These are phyloP conservation scores for Drosophila sproati DNA, from an alignment of 1,140 invertebrate species.

Conservation along the genomic window DNA sequence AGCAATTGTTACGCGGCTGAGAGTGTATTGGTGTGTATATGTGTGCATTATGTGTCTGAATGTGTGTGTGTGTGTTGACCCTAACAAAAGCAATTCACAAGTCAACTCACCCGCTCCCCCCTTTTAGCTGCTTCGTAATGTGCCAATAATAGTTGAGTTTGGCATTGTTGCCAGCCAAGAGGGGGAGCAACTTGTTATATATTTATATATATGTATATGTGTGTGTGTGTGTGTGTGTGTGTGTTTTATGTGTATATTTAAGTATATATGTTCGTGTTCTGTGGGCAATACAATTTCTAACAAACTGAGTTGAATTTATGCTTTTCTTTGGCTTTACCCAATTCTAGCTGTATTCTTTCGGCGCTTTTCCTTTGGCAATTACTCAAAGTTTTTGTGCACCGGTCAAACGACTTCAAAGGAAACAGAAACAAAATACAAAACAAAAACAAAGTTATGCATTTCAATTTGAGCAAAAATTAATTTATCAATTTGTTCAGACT, in stretches of 20 bases:
- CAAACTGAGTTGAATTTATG: slow-evolving; percentile 43
- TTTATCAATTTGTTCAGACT: slow-evolving; percentile 52
- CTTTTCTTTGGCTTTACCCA: slow-evolving; percentile 11
- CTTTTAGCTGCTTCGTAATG: slow-evolving; percentile 25
- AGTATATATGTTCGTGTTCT: slow-evolving; percentile 1
- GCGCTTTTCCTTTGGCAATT: slow-evolving; percentile 58
- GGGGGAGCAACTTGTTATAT: slow-evolving; percentile 55
- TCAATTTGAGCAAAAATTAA: slow-evolving; percentile 67
- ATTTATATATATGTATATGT: slow-evolving; percentile 11
- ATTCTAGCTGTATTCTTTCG: slow-evolving; percentile 16
- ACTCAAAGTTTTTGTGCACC: slow-evolving; percentile 68
- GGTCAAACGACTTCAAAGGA: slow-evolving; percentile 31
- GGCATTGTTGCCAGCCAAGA: slow-evolving; percentile 60
- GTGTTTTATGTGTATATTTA: background rate
- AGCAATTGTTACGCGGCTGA: slow-evolving; percentile 59
- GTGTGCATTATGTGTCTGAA: background rate
- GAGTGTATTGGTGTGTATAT: slow-evolving; percentile 18
- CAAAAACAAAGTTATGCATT: slow-evolving; percentile 57
- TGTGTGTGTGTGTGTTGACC: slow-evolving; percentile 29
- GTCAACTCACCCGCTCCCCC: background rate
- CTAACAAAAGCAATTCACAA: slow-evolving; percentile 5
- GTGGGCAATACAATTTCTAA: slow-evolving; percentile 31
- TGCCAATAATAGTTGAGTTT: slow-evolving; percentile 75
- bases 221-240: background rate
- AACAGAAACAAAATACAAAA: slow-evolving; percentile 28